Percentiles rank a stretch among this genome's conserved stretches.
phyloP scores from a whole-genome alignment of 2,113 vertebrate genomes.

The Saccopteryx bilineata region DNA sequence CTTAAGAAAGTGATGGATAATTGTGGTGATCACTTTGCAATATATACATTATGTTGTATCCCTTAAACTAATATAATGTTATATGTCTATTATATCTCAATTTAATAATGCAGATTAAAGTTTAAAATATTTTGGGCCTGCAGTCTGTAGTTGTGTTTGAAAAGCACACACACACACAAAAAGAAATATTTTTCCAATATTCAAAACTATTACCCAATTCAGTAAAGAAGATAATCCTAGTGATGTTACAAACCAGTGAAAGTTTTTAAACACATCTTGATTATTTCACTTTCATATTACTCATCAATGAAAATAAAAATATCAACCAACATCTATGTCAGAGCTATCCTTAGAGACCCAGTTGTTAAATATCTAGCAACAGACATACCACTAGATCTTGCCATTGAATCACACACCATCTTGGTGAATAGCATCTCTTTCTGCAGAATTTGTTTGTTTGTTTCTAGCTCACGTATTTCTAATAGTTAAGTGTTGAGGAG shows the following conservation, averaged over 20 bases:
- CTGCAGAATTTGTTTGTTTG: not conserved
- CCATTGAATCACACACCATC: too few species aligned
- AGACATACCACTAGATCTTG: too few species aligned
- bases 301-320: slow-evolving; percentile 35
- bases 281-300: not conserved
- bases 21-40: not conserved
- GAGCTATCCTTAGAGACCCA: not conserved
- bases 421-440: not conserved
- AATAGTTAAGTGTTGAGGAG: not conserved
- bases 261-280: not conserved
- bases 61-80: not conserved
- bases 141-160: not conserved
- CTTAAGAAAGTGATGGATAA: not conserved
- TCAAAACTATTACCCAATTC: slow-evolving; percentile 13
- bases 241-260: not conserved
- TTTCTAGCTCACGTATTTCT: not conserved
- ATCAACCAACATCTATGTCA: not conserved
- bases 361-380: not conserved
- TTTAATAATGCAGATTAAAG: not conserved
- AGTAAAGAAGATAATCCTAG: not conserved
- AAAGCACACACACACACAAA: not conserved
- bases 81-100: not conserved
- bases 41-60: not conserved
- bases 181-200: slow-evolving; percentile 7
- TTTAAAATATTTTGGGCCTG: not conserved